These are phyloP conservation scores for Neoniphon sammara DNA, from an alignment of 2,797 vertebrate genomes.

Conservation along the genomic window DNA sequence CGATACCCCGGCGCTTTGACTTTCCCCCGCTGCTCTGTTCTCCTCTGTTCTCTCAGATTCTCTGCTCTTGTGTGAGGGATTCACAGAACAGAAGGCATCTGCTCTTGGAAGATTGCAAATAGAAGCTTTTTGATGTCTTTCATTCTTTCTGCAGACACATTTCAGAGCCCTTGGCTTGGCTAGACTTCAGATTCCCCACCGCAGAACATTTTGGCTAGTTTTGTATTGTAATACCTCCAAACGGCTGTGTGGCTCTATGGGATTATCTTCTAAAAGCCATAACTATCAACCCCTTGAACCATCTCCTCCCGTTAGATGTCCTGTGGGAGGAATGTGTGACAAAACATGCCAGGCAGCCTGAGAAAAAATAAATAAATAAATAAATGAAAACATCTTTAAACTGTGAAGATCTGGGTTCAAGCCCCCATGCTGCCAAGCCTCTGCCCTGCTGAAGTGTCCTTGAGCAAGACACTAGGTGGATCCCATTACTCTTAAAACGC, in stretches of 20 bases:
- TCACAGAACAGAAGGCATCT: slow-evolving; percentile 44
- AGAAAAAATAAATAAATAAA: no score
- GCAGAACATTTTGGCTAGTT: slow-evolving; percentile 18
- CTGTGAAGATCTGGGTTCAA: not conserved
- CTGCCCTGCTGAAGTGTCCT: not conserved
- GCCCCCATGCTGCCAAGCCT: not conserved
- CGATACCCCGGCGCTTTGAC: slow-evolving; percentile 31
- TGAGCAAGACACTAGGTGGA: not conserved
- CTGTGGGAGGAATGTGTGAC: not conserved
- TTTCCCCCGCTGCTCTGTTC: slow-evolving; percentile 18
- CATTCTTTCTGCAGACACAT: slow-evolving; percentile 36
- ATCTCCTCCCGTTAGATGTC: slow-evolving; percentile 30
- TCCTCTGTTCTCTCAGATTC: slow-evolving; percentile 34
- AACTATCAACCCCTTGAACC: slow-evolving; percentile 22
- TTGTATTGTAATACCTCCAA: slow-evolving; percentile 14
- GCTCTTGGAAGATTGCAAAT: slow-evolving; percentile 46
- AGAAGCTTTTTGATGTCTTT: slow-evolving; percentile 57
- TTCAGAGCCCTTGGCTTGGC: slow-evolving; percentile 29
- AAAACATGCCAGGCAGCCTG: no score
- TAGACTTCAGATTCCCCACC: slow-evolving; percentile 32
- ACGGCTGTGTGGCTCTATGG: slow-evolving; percentile 1
- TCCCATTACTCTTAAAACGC: no score
- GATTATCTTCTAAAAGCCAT: slow-evolving; percentile 30
- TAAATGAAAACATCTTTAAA: no score
- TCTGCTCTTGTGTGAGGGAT: slow-evolving; percentile 37